Base-by-base conservation (phyloP, 2,113 vertebrate species). In the Litocranius walleri region DNA sequence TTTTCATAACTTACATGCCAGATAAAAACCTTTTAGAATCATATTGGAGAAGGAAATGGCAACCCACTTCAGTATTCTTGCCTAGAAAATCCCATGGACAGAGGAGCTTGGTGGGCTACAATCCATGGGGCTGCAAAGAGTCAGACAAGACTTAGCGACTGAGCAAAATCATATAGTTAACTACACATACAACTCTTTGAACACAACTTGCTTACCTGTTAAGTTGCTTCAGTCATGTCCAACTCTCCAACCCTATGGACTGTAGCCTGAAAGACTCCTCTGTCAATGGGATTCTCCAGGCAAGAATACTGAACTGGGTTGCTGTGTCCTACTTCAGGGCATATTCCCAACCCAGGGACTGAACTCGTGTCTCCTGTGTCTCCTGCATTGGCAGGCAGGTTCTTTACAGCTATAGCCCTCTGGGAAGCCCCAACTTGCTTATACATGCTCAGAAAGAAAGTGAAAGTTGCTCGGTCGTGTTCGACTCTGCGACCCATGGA, bases 21-120 rank as follows among this genome's bases (percentile, higher is more conserved):
- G 71, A 91, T 54, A 88, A 94, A 84, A 84, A 19, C 6, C 11
- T 57, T 87, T 87, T 43, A 94, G 89, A 62, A 45, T 85, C 25
- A 48, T 80, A 45, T 33, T 80, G 7, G 36, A 77, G 23, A 43
- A 77, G 71, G 36, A 77, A 77, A 43, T 77, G 36, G 71, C 71
- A 40, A 43, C 71, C 36, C 11, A 77, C 11, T 77, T 43, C 71
- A 77, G 71, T 43, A 77, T 77, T 77, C 36, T 77, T 77, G 71
- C 36, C 71, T 77, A 21, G 71, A 77, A 43, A 77, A 77, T 77
- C 36, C 71, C 71, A 40, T 43, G 71, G 36, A 43, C 36, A 77
- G 36, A 77, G 23, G 36, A 43, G 6, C 71, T 36, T 77, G 36
- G 36, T 43, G 36, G 67, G 36, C 67, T 74, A 23, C 10, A 74